Evolutionary conservation across 2,888 invertebrate genomes (phyloP).

Genomic region (Hypolimnas misippus): DNA sequence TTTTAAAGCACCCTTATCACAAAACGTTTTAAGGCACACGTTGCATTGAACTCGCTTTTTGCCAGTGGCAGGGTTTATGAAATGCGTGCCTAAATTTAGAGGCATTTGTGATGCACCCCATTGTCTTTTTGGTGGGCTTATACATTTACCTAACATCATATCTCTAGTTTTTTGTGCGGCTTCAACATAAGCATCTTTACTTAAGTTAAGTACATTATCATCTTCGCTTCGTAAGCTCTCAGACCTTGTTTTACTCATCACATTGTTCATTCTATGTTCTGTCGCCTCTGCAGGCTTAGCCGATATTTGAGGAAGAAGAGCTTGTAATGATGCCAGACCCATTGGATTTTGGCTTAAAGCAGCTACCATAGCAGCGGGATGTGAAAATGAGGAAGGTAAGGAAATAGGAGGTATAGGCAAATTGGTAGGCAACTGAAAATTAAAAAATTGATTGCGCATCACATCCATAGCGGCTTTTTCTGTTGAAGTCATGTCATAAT

Average conservation of each 20-base stretch:
- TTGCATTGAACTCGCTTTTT: slow-evolving; percentile 99
- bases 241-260: slow-evolving; percentile 56
- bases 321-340: slow-evolving; percentile 86
- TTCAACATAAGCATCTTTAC: slow-evolving; percentile 74
- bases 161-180: slow-evolving; percentile 73
- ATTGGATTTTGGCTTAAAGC: slow-evolving; percentile 84
- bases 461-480: slow-evolving; percentile 83
- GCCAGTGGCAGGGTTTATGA: slow-evolving; percentile 95
- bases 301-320: slow-evolving; percentile 85
- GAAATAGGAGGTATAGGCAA: slow-evolving; percentile 85
- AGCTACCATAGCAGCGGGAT: slow-evolving; percentile 87
- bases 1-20: slow-evolving; percentile 99
- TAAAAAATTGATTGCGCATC: slow-evolving; percentile 86
- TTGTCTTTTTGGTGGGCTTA: slow-evolving; percentile 91
- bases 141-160: slow-evolving; percentile 85
- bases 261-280: slow-evolving; percentile 70
- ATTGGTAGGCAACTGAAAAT: slow-evolving; percentile 84
- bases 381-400: slow-evolving; percentile 81
- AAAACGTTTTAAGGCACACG: slow-evolving; percentile 99
- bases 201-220: slow-evolving; percentile 76
- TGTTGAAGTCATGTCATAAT: slow-evolving; percentile 59
- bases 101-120: slow-evolving; percentile 91
- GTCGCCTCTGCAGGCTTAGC: slow-evolving; percentile 70
- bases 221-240: slow-evolving; percentile 68
- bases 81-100: slow-evolving; percentile 93